A percentile compares a stretch with the other conserved stretches of the same genome.
Conservation (phyloP, 2,888 invertebrate genomes). For the Andrena haemorrhoa region DNA sequence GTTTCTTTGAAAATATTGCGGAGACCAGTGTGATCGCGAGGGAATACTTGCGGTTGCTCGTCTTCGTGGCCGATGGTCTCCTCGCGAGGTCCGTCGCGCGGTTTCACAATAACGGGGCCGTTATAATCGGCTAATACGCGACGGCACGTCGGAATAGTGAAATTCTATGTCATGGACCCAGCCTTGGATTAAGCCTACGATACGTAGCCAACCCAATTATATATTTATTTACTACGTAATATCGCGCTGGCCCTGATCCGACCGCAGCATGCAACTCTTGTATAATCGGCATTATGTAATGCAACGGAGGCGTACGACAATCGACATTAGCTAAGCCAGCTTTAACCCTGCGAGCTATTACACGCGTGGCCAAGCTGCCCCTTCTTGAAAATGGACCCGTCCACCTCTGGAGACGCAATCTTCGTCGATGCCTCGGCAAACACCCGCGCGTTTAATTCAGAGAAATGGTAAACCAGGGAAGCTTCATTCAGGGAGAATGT, state of each 20-base stretch:
- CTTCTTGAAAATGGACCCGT: background rate
- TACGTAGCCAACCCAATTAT: conserved; percentile 78
- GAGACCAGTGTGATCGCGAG: too few species aligned
- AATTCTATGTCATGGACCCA: conserved; percentile 81
- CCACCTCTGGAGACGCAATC: background rate
- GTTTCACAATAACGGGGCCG: conserved; percentile 56
- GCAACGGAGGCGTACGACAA: conserved; percentile 56
- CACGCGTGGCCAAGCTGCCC: background rate
- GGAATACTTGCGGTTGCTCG: too few species aligned
- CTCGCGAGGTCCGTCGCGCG: conserved; percentile 19
- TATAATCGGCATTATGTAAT: conserved; percentile 78
- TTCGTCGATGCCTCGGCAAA: too few species aligned
- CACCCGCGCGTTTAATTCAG: too few species aligned
- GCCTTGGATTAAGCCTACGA: conserved; percentile 78
- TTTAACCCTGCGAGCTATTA: conserved; percentile 27
- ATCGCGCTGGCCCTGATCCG: conserved; percentile 80
- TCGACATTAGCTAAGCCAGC: conserved; percentile 53
- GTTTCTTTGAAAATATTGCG: too few species aligned
- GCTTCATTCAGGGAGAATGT: background rate
- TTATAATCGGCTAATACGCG: conserved; percentile 62
- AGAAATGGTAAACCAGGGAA: too few species aligned
- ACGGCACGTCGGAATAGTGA: conserved; percentile 61
- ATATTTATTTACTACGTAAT: conserved; percentile 81
- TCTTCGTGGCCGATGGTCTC: conserved; percentile 9
- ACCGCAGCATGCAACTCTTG: conserved; percentile 77